These are phyloP conservation scores for Drosophila kokeensis DNA, from an alignment of 2,888 invertebrate species.

Conservation along the genomic window DNA sequence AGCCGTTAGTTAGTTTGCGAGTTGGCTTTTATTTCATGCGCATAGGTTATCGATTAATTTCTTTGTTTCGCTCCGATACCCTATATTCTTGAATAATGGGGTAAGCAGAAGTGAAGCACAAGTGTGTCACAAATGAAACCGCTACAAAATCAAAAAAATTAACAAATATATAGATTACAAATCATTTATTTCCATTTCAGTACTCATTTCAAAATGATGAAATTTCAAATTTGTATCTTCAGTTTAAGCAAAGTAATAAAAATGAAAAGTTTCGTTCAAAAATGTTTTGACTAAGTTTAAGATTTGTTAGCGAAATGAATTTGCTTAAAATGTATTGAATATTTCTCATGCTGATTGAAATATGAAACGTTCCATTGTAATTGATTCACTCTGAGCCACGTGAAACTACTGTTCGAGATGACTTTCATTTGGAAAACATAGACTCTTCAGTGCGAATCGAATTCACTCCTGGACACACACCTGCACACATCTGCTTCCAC, in stretches of 20 bases:
- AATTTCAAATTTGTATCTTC: background rate
- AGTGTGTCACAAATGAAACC: background rate
- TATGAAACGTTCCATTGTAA: background rate
- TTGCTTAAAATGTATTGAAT: background rate
- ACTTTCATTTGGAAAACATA: background rate
- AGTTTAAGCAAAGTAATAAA: background rate
- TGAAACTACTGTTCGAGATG: background rate
- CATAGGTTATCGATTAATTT: conserved; percentile 13
- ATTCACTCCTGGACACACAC: no score
- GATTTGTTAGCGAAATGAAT: background rate
- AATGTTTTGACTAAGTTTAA: background rate
- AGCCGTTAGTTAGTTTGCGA: conserved; percentile 74
- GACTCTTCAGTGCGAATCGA: no score
- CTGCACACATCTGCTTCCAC: background rate
- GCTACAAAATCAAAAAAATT: background rate
- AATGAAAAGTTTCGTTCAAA: background rate
- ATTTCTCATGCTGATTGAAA: background rate
- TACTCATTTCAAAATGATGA: background rate
- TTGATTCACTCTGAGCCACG: background rate
- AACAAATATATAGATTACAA: background rate
- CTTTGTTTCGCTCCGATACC: background rate
- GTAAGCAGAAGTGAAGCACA: background rate
- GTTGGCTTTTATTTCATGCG: conserved; percentile 7
- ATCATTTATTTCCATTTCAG: background rate
- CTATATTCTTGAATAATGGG: background rate